These are phyloP conservation scores for Manis crassicaudata DNA, from an alignment of 2,797 vertebrate species.

Conservation along the genomic window DNA sequence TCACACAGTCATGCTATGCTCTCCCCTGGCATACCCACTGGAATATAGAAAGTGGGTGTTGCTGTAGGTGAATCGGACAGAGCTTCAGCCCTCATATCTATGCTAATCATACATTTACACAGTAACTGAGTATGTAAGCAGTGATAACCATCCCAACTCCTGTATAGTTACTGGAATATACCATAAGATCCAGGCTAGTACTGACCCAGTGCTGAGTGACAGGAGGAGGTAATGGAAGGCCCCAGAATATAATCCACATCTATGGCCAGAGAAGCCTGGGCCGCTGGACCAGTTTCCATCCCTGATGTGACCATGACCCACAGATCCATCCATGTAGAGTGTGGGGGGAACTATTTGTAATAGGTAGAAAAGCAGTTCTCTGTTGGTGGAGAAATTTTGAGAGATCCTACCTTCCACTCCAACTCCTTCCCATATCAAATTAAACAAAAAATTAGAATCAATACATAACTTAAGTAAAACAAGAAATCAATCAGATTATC, in stretches of 20 bases:
- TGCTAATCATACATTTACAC: background rate
- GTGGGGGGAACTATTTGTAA: background rate
- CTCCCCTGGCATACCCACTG: background rate
- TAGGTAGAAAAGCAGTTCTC: background rate
- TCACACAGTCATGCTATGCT: background rate
- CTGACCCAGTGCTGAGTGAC: background rate
- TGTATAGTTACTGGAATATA: background rate
- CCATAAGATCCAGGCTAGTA: background rate
- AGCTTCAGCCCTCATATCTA: background rate
- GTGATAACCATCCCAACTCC: background rate
- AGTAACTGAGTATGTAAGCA: background rate
- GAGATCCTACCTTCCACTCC: background rate
- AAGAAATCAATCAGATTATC: conserved; percentile 61
- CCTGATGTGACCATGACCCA: background rate
- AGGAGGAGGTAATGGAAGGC: background rate
- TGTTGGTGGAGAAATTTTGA: conserved; percentile 25
- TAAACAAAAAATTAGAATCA: conserved; percentile 69
- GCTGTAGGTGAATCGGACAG: background rate
- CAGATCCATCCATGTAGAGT: background rate
- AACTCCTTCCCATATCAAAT: conserved; percentile 37
- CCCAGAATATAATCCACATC: background rate
- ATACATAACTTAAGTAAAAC: conserved; percentile 69
- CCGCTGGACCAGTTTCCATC: background rate
- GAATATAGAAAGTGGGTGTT: background rate
- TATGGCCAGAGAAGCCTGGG: background rate